Evolutionary conservation across 2,888 invertebrate species (phyloP), one percentile per base, ranked within the genome.

Genomic region (Linyphia triangularis): DNA sequence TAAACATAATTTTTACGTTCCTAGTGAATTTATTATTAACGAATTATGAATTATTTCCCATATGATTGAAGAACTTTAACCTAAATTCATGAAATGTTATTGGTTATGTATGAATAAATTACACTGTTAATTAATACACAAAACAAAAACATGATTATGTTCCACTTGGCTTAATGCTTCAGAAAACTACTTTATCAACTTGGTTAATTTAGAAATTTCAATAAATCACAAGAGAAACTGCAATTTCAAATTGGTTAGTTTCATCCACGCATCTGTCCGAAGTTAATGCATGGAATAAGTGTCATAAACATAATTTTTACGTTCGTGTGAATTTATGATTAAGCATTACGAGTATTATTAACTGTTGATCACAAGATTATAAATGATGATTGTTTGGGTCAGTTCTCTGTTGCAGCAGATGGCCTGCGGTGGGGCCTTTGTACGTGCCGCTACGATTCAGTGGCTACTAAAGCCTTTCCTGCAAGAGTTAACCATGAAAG

Each of bases 361-460:
- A 51, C 51, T 51, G 51, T 51, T 51, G 51, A 51, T 51, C 51
- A n/a, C 5, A n/a, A 51, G 51, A 51, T 51, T 51, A 26, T 61
- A 61, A 61, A 26, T 22, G 61, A n/a, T 43, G 43, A 70, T 70
- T 61, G 40, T 24, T 26, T 3, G 37, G 16, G 37, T 77, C 26
- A 77, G 61, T 77, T 40, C 61, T 77, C 61, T 77, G 77, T 63
- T 40, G 69, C 33, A 77, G 67, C 84, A 84, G 84, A 84, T 84
- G 84, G 84, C 40, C 13, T 77, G 22, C 43, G 63, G 24, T 19
- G 19, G 73, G 43, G 28, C 33, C 22, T 26, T 51, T 16, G 16
- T 57, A 84, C 84, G 84, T 84, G 84, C 75, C 84, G 65, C 13
- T 37, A 59, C 75, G 84, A 43, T 3, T 61, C 43, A 33, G n/a